Base-by-base conservation (phyloP, 2,888 invertebrate genomes). In the Ichneumoninae sp. region DNA sequence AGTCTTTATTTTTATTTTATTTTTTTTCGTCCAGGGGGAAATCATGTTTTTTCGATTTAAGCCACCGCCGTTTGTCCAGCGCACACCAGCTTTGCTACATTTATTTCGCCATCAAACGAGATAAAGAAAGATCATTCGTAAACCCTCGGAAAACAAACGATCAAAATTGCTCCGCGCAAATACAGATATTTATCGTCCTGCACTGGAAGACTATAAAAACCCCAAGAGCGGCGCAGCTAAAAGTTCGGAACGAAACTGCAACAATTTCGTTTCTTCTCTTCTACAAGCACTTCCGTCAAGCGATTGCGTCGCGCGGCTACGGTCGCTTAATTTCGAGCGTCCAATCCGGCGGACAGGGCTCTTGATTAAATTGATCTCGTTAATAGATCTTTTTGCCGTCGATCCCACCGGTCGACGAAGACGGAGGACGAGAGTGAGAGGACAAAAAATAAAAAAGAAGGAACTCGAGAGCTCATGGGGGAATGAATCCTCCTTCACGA, bases 321-420 rank as follows among this genome's bases (percentile, higher is more conserved):
- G 57, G 22, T 57, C 57, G 22, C 22, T 57, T 57, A 3, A 57
- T 57, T 57, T 60, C 7, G 30, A 63, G 47, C 63, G 26, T 30
- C 30, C 74, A n/a, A 63, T 30, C n/a, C 47, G 19, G 16, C 63
- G 16, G 8, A 13, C 36, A 13, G 13, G 36, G 13, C 30, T 22
- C 74, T 74, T 79, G 71, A 82, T 85, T 79, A 66, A 79, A 85
- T 71, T 30, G 26, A 69, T 30, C 81, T 79, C 66, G 50, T 33
- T 70, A 81, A 79, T 79, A 36, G 81, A 77, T 70, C 50, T 75
- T 70, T 75, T 81, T 69, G 30, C 40, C n/a, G 4, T n/a, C 22
- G 36, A 50, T 57, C 26, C 4, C 33, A 57, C 19, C 30, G 36
- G 22, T 78, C 65, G 19, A 63, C 74, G 60, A 74, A 19, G 54